Percentiles rank a stretch among this genome's conserved stretches.
Evolutionary conservation across 1,140 invertebrate species (phyloP).

Genomic region (Chelonus insularis): DNA sequence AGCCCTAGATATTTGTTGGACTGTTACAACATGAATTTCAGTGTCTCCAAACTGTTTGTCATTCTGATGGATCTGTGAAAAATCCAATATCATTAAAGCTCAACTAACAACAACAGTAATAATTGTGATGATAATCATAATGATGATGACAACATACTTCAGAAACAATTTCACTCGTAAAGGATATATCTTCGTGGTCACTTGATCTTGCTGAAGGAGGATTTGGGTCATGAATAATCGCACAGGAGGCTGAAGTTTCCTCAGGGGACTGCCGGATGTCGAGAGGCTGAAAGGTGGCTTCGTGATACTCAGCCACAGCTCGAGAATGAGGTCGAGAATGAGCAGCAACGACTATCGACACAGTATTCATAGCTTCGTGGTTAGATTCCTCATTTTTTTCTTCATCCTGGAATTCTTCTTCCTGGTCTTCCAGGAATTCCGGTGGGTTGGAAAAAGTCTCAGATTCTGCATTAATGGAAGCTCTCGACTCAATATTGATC

Average conservation of each 20-base stretch:
- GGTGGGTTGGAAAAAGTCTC: conserved; percentile 7
- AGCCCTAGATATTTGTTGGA: conserved; percentile 4
- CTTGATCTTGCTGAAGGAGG: neutral
- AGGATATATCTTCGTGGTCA: conserved; percentile 5
- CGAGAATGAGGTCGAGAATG: conserved; percentile 28
- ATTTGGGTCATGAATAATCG: conserved; percentile 1
- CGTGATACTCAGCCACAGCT: conserved; percentile 21
- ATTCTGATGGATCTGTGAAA: neutral
- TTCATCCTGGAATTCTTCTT: neutral
- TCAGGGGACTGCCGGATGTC: conserved; percentile 17
- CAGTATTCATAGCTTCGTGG: conserved; percentile 12
- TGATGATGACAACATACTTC: neutral
- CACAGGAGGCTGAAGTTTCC: conserved; percentile 3
- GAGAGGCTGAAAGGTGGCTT: conserved; percentile 24
- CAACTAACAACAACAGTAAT: too few relatives aligned
- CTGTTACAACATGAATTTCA: conserved; percentile 9
- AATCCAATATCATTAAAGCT: too few relatives aligned
- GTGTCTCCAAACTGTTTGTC: conserved; percentile 15
- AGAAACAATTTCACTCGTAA: conserved; percentile 7
- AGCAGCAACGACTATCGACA: conserved; percentile 16
- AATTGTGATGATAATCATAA: neutral
- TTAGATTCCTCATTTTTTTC: conserved; percentile 7
- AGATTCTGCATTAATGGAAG: conserved; percentile 21
- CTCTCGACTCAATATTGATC: conserved; percentile 18
- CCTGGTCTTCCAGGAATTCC: neutral